A percentile compares a stretch with the other conserved stretches of the same genome.
Conservation (phyloP, 2,797 vertebrate genomes). For the Octomys mimax region DNA sequence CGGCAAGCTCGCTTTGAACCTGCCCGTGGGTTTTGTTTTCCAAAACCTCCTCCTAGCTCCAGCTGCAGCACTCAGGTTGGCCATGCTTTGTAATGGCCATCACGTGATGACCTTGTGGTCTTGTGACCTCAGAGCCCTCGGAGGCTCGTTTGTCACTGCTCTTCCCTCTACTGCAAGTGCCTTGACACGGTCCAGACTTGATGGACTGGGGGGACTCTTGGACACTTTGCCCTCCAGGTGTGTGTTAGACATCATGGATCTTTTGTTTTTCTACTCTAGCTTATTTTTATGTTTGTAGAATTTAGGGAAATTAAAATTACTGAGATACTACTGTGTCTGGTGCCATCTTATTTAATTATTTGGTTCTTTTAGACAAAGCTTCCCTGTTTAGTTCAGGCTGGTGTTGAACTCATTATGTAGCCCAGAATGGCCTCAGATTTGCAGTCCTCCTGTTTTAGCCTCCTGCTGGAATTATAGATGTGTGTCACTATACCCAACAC, state of each 20-base stretch:
- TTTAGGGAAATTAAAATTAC: neutral
- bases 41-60: neutral
- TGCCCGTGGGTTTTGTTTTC: neutral
- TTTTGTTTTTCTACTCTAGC: neutral
- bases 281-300: neutral
- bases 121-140: neutral
- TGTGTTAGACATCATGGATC: no score
- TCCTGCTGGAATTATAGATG: neutral
- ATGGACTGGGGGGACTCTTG: neutral
- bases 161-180: neutral
- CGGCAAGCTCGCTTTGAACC: neutral
- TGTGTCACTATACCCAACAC: neutral
- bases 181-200: neutral
- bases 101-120: neutral
- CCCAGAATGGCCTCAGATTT: neutral
- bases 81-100: neutral
- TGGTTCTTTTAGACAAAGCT: neutral
- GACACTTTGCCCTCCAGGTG: neutral
- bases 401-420: neutral
- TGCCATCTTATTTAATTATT: neutral
- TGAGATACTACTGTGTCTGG: neutral
- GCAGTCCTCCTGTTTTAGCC: neutral
- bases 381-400: neutral
- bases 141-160: neutral
- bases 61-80: neutral